These are phyloP conservation scores for Octonoba sinensis DNA, from an alignment of 2,888 invertebrate species.

Conservation along the genomic window DNA sequence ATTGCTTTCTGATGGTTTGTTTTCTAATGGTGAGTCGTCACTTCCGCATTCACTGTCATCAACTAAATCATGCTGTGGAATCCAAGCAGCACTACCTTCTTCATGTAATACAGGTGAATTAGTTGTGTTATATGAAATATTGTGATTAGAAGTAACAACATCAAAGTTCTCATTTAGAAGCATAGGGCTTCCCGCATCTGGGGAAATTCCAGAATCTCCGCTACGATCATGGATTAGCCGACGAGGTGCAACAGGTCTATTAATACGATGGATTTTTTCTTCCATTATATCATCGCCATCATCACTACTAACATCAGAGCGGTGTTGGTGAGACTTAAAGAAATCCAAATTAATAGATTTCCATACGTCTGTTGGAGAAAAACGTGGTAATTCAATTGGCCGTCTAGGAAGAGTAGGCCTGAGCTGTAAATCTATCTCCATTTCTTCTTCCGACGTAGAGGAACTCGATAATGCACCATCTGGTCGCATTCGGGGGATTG, in stretches of 20 bases:
- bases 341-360: slow-evolving; percentile 73
- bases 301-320: slow-evolving; percentile 68
- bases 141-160: slow-evolving; percentile 13
- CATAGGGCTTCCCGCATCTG: slow-evolving; percentile 78
- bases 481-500: slow-evolving; percentile 15
- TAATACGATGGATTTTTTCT: slow-evolving; percentile 69
- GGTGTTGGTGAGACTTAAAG: slow-evolving; percentile 50
- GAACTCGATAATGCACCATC: slow-evolving; percentile 2
- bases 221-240: slow-evolving; percentile 78
- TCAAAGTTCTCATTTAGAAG: slow-evolving; percentile 70
- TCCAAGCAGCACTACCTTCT: slow-evolving; percentile 46
- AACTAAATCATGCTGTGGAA: slow-evolving; percentile 60
- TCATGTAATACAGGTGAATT: slow-evolving; percentile 67
- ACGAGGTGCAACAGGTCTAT: slow-evolving; percentile 69
- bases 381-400: slow-evolving; percentile 81
- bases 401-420: slow-evolving; percentile 85
- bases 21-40: slow-evolving; percentile 26
- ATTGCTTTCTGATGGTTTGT: slow-evolving; percentile 1
- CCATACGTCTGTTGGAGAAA: slow-evolving; percentile 89
- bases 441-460: slow-evolving; percentile 66
- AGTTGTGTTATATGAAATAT: slow-evolving; percentile 6
- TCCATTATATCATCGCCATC: slow-evolving; percentile 69
- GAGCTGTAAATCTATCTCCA: slow-evolving; percentile 80
- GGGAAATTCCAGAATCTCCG: slow-evolving; percentile 87
- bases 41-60: slow-evolving; percentile 60